Conservation (phyloP, 1,140 invertebrate species). For the Pogonus chalceus region DNA sequence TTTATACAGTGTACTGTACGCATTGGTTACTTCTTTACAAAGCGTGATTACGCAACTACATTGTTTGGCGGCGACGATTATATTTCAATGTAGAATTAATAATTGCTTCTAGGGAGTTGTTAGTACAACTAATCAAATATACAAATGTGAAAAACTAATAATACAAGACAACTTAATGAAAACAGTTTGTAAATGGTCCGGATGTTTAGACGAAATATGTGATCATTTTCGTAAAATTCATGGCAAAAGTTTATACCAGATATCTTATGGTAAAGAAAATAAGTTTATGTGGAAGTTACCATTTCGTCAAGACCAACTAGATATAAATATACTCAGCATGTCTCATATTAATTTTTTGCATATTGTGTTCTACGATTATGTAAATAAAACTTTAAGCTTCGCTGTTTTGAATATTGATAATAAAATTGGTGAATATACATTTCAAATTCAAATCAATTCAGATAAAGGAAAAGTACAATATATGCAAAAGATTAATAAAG, state of each 20-base stretch:
- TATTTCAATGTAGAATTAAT: too few species aligned
- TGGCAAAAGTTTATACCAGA: background rate
- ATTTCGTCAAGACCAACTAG: background rate
- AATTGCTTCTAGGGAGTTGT: too few species aligned
- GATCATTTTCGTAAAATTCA: slow-evolving; percentile 1
- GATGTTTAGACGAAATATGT: background rate
- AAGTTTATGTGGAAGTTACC: slow-evolving; percentile 9
- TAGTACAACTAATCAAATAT: too few species aligned
- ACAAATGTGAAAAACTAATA: background rate
- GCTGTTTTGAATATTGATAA: background rate
- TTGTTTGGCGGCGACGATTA: too few species aligned
- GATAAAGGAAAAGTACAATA: background rate
- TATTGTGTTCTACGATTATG: background rate
- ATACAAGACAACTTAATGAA: background rate
- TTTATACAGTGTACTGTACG: too few species aligned
- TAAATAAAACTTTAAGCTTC: background rate
- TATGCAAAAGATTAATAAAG: background rate
- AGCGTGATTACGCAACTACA: too few species aligned
- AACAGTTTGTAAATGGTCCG: background rate
- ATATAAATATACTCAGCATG: background rate
- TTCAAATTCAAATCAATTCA: background rate
- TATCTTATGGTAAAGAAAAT: background rate
- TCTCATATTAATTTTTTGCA: background rate
- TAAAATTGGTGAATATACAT: background rate
- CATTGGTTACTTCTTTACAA: too few species aligned